A percentile compares a stretch with the other conserved stretches of the same genome.
Conservation (phyloP, 2,113 vertebrate species). For the Brachyhypopomus gauderio region DNA sequence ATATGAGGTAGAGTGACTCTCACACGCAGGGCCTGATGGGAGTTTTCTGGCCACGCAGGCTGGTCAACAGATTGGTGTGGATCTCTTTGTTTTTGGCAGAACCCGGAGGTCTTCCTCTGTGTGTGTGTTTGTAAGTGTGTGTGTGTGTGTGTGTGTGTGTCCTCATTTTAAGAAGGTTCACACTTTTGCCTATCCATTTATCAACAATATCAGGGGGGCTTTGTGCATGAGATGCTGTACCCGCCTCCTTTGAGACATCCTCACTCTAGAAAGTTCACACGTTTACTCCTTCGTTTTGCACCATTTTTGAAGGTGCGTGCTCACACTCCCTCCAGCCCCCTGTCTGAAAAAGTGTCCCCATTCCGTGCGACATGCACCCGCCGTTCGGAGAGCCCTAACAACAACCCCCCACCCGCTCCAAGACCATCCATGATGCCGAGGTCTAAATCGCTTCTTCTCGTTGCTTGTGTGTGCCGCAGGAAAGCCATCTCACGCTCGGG, state of each 20-base stretch:
- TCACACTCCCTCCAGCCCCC: too few relatives aligned
- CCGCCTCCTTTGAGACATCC: too few relatives aligned
- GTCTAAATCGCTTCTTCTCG: constrained; percentile 10
- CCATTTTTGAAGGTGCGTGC: too few relatives aligned
- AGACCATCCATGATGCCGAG: neutral
- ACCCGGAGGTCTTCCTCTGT: constrained; percentile 19
- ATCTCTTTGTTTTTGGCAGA: constrained; percentile 50
- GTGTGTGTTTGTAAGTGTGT: constrained; percentile 22
- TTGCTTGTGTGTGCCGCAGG: constrained; percentile 69
- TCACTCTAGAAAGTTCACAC: too few relatives aligned
- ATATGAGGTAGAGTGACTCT: constrained; percentile 45
- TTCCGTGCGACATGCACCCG: too few relatives aligned
- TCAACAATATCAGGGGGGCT: neutral
- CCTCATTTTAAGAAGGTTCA: constrained; percentile 10
- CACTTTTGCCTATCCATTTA: constrained; percentile 11
- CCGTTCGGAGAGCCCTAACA: too few relatives aligned
- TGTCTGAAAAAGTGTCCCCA: too few relatives aligned
- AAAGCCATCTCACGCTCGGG: constrained; percentile 98
- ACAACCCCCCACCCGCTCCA: too few relatives aligned
- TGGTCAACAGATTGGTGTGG: constrained; percentile 54
- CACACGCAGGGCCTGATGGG: constrained; percentile 40
- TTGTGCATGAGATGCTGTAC: neutral
- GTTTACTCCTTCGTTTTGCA: too few relatives aligned
- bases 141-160: constrained; percentile 46
- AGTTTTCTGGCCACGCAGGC: constrained; percentile 51